phyloP scores from a whole-genome alignment of 1,140 invertebrate species.

The Megalonaias nervosa region DNA sequence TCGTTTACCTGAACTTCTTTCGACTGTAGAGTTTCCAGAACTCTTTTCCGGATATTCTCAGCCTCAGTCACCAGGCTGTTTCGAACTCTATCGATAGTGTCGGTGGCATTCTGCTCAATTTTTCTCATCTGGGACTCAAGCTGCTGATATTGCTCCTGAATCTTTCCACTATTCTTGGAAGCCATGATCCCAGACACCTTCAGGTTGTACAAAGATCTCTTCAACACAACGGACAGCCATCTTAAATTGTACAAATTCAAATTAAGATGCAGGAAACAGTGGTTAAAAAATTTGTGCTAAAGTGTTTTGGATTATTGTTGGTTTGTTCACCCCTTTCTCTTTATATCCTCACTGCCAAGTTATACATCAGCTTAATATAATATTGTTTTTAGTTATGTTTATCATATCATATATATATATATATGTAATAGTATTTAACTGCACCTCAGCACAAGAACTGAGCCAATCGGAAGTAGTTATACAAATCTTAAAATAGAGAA shows the following conservation, averaged over 20 bases:
- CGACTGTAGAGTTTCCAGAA: conserved; percentile 12
- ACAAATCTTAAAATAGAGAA: too few relatives aligned
- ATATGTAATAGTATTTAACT: too few relatives aligned
- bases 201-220: conserved; percentile 16
- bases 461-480: too few relatives aligned
- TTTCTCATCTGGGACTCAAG: conserved; percentile 16
- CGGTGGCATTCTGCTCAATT: conserved; percentile 6
- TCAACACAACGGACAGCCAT: conserved; percentile 25
- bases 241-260: neutral
- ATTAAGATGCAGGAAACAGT: too few relatives aligned
- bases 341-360: too few relatives aligned
- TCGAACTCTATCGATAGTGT: conserved; percentile 18
- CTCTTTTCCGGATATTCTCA: conserved; percentile 5
- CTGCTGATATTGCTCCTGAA: conserved; percentile 12
- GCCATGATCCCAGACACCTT: conserved; percentile 26
- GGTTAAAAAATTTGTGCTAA: too few relatives aligned
- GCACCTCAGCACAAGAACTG: too few relatives aligned
- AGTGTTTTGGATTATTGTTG: too few relatives aligned
- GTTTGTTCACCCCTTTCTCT: too few relatives aligned
- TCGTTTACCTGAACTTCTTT: neutral
- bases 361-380: too few relatives aligned
- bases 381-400: too few relatives aligned
- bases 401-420: too few relatives aligned
- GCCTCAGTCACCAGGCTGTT: conserved; percentile 11
- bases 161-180: conserved; percentile 25